Evolutionary conservation across 64 coral and sea anemone genomes (phyloP).

Genomic region (Cladopsammia gracilis): DNA sequence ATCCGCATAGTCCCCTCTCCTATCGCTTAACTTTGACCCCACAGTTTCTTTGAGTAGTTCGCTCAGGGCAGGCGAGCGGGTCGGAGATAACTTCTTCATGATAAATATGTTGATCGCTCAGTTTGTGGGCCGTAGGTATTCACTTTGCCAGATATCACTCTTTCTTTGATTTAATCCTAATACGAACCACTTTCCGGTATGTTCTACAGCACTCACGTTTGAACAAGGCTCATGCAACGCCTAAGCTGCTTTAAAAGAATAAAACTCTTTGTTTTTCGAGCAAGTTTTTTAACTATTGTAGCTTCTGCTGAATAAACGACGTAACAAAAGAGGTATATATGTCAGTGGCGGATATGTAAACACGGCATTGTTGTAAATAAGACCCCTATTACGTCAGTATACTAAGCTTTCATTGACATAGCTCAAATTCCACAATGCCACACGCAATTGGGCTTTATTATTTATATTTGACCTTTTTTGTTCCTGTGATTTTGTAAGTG

Average conservation of each 20-base stretch:
- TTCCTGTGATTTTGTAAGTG: not conserved
- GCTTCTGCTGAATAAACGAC: not conserved
- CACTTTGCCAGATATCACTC: not conserved
- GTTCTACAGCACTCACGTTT: not conserved
- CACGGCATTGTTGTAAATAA: conserved; percentile 2
- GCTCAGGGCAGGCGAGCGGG: conserved; percentile 5
- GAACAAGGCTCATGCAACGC: not conserved
- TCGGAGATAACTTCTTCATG: conserved; percentile 42
- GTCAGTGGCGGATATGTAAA: not conserved
- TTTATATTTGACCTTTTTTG: not conserved
- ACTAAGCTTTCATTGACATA: not conserved
- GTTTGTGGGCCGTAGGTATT: not conserved
- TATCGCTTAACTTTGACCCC: conserved; percentile 17
- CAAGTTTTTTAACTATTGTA: not conserved
- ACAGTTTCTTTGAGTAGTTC: conserved; percentile 23
- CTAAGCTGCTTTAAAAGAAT: not conserved
- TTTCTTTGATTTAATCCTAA: too few species aligned
- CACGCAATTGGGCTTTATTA: not conserved
- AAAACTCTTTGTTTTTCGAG: not conserved
- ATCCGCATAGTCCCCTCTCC: conserved; percentile 6
- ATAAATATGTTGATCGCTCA: not conserved
- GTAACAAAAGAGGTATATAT: conserved; percentile 3
- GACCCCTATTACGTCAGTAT: not conserved
- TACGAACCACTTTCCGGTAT: too few species aligned
- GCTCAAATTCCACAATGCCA: not conserved